Conservation (phyloP, 2,888 invertebrate genomes). For the Mesorhabditis spiculigera region DNA sequence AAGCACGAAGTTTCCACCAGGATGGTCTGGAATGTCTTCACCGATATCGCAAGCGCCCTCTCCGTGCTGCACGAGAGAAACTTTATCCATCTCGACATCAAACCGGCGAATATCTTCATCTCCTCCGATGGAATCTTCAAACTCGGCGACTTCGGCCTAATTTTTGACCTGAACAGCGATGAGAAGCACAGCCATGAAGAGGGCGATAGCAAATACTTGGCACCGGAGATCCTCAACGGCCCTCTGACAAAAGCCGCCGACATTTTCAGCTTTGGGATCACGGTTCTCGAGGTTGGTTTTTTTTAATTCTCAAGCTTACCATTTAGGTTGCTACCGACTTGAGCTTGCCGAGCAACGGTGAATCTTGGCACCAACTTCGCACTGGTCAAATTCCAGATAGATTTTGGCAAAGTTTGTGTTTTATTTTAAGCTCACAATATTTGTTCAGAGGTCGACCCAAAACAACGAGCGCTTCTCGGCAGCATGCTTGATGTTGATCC, state of each 20-base stretch:
- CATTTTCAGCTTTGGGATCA: slow-evolving; percentile 68
- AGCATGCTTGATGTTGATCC: neutral
- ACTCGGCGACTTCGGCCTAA: slow-evolving; percentile 74
- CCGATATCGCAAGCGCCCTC: slow-evolving; percentile 66
- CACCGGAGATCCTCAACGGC: slow-evolving; percentile 71
- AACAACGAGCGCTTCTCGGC: neutral
- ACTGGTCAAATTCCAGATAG: slow-evolving; percentile 65
- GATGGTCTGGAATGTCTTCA: slow-evolving; percentile 70
- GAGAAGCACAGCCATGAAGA: slow-evolving; percentile 60
- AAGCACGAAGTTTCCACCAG: slow-evolving; percentile 68
- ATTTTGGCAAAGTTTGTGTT: slow-evolving; percentile 38
- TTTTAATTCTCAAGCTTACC: neutral
- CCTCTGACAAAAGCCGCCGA: slow-evolving; percentile 72
- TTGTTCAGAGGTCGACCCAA: neutral
- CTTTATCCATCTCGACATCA: slow-evolving; percentile 74
- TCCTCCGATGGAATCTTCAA: slow-evolving; percentile 70
- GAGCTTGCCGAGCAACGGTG: slow-evolving; percentile 71
- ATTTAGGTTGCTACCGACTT: slow-evolving; percentile 68
- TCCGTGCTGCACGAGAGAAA: slow-evolving; percentile 71
- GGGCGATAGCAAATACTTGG: slow-evolving; percentile 75
- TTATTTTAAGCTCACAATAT: neutral
- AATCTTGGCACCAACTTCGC: slow-evolving; percentile 71
- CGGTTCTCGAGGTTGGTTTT: slow-evolving; percentile 20
- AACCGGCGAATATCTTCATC: slow-evolving; percentile 75
- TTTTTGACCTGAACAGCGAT: slow-evolving; percentile 66